Evolutionary conservation across 2,797 vertebrate genomes (phyloP).

Genomic region (Cyprinella venusta): DNA sequence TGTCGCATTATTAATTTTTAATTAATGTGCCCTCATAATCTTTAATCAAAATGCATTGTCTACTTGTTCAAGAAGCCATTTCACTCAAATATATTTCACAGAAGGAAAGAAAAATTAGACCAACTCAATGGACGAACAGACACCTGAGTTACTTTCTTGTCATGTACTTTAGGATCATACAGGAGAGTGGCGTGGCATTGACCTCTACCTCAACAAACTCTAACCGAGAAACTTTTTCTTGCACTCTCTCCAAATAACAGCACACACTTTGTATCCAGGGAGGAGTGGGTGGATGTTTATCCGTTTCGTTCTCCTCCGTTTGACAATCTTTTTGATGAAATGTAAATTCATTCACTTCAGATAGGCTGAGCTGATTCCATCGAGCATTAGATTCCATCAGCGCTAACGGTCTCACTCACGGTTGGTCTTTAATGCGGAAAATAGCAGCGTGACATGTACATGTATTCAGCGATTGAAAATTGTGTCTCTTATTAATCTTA

Average conservation of each 20-base stretch:
- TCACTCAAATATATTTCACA: background rate
- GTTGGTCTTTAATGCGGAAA: slow-evolving; percentile 4
- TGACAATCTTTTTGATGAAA: slow-evolving; percentile 39
- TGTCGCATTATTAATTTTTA: background rate
- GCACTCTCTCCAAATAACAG: background rate
- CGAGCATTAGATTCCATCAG: slow-evolving; percentile 27
- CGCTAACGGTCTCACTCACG: slow-evolving; percentile 2
- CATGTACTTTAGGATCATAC: background rate
- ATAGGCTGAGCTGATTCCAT: slow-evolving; percentile 18
- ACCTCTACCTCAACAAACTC: slow-evolving; percentile 1
- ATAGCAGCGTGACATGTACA: background rate
- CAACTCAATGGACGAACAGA: background rate
- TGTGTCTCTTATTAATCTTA: slow-evolving; percentile 12
- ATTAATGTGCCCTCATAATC: background rate
- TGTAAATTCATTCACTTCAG: slow-evolving; percentile 38
- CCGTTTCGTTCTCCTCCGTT: slow-evolving; percentile 5
- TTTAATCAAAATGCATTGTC: background rate
- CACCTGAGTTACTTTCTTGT: background rate
- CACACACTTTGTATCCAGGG: slow-evolving; percentile 1
- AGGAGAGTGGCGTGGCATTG: background rate
- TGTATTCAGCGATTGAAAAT: background rate
- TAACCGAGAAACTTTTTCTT: background rate
- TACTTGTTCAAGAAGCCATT: background rate
- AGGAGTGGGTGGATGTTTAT: slow-evolving; percentile 36
- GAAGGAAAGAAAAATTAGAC: background rate